A percentile compares a stretch with the other conserved stretches of the same genome.
Evolutionary conservation across 2,113 vertebrate species (phyloP).

Genomic region (Micronycteris hirsuta): DNA sequence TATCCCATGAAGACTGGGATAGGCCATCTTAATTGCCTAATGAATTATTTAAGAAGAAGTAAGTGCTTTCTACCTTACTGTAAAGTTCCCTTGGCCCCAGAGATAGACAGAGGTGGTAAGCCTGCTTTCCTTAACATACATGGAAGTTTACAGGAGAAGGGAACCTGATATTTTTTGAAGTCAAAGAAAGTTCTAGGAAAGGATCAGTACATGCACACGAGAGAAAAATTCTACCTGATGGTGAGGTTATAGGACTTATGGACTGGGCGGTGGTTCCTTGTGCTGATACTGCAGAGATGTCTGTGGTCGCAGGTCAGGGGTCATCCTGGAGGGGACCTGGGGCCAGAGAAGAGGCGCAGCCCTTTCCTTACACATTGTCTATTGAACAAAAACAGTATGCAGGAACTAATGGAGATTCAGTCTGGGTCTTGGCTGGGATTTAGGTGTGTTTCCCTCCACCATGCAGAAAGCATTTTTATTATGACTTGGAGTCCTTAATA

Average conservation of each 20-base stretch:
- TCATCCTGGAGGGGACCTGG: not conserved
- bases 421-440: too few relatives aligned
- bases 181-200: not conserved
- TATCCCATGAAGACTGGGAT: too few relatives aligned
- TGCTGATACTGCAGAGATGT: not conserved
- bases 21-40: not conserved
- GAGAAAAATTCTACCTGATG: not conserved
- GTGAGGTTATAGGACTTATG: not conserved
- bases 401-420: too few relatives aligned
- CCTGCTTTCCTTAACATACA: not conserved
- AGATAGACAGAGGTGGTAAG: not conserved
- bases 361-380: not conserved
- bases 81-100: not conserved
- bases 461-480: too few relatives aligned
- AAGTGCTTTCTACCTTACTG: not conserved
- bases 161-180: not conserved
- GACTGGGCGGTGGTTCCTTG: not conserved
- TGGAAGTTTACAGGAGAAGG: not conserved
- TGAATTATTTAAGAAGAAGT: not conserved
- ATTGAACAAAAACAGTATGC: not conserved
- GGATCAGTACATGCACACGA: too few relatives aligned
- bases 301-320: not conserved
- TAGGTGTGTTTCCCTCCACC: too few relatives aligned
- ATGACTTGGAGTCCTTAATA: too few relatives aligned
- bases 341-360: not conserved